phyloP scores from a whole-genome alignment of 2,888 invertebrate species.

The Melipona bicolor region DNA sequence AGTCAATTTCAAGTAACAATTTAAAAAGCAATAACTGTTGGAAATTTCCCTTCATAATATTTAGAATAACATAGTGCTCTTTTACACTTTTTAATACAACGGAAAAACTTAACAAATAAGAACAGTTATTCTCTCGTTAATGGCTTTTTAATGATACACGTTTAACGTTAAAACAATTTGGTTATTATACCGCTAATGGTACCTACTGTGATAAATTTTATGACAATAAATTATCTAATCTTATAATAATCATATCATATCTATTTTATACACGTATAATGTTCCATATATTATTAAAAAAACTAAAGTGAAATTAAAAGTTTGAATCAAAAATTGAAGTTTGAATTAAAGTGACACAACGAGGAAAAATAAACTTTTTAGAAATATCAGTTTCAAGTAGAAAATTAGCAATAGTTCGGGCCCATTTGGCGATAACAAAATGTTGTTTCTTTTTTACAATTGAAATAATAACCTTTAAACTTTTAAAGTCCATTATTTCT shows the following conservation, averaged over 20 bases:
- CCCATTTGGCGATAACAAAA: neutral
- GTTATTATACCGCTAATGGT: neutral
- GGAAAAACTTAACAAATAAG: too few relatives aligned
- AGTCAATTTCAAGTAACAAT: neutral
- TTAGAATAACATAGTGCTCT: neutral
- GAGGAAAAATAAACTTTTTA: neutral
- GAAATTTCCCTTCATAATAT: neutral
- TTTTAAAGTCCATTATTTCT: neutral
- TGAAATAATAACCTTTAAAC: neutral
- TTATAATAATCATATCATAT: neutral
- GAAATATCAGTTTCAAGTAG: neutral
- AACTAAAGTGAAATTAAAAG: neutral
- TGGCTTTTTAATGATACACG: neutral
- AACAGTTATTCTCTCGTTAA: neutral
- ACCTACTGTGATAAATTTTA: neutral
- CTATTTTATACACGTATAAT: too few relatives aligned
- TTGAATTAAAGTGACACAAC: neutral
- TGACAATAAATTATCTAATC: neutral
- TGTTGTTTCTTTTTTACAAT: neutral
- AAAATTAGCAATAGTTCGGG: too few relatives aligned
- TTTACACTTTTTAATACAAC: neutral
- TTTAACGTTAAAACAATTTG: neutral
- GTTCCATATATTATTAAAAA: too few relatives aligned
- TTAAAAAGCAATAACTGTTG: neutral
- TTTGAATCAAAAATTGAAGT: neutral